Conservation (phyloP, 2,113 vertebrate genomes). For the Bombycilla garrulus region DNA sequence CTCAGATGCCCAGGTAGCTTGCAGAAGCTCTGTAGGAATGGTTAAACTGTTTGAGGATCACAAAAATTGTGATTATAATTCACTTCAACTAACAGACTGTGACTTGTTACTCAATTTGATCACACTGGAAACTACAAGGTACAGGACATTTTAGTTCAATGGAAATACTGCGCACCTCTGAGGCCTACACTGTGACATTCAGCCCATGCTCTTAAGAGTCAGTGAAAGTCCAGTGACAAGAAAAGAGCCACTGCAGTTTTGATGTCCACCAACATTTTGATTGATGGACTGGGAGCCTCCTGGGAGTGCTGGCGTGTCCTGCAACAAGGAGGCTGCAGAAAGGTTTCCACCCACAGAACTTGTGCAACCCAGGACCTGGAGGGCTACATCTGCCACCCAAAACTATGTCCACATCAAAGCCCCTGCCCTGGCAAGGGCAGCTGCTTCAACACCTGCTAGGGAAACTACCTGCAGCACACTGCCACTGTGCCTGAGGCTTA, state of each 20-base stretch:
- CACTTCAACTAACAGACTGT: neutral
- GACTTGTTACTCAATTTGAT: neutral
- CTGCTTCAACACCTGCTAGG: neutral
- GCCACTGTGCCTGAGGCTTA: neutral
- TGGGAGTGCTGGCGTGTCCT: neutral
- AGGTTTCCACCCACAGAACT: neutral
- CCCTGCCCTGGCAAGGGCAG: neutral
- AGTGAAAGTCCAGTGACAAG: neutral
- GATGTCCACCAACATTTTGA: neutral
- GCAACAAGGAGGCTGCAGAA: neutral
- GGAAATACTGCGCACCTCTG: neutral
- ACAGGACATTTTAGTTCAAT: neutral
- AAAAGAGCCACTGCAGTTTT: neutral
- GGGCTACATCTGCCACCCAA: neutral
- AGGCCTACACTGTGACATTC: neutral
- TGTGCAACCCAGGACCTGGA: neutral
- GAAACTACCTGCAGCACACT: neutral
- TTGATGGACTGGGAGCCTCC: neutral
- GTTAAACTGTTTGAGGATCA: neutral
- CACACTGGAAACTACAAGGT: neutral
- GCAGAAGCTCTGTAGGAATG: neutral
- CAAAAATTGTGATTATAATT: neutral
- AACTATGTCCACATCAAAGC: fast-evolving
- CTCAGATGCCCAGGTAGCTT: neutral
- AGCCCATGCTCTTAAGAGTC: neutral